These are phyloP conservation scores for Leptoteleia sp. DNA, from an alignment of 1,140 invertebrate genomes.

Conservation along the genomic window DNA sequence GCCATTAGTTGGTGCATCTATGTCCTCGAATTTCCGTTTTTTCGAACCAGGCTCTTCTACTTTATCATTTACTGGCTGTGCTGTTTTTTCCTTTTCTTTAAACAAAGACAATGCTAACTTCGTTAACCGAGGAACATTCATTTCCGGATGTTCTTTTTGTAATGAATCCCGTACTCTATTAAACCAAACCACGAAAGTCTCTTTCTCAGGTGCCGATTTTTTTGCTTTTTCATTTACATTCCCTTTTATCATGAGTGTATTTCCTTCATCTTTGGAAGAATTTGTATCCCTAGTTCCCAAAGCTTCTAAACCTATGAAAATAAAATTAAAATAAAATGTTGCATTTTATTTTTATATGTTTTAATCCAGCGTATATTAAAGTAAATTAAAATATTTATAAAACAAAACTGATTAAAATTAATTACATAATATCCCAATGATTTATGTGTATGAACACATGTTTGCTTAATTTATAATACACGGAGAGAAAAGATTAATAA, in stretches of 20 bases:
- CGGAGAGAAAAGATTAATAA: too few species aligned
- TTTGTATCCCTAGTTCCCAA: slow-evolving; percentile 67
- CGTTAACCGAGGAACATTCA: slow-evolving; percentile 81
- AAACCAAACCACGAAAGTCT: slow-evolving; percentile 83
- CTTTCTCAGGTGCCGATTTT: slow-evolving; percentile 57
- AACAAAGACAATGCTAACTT: slow-evolving; percentile 82
- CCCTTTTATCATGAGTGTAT: neutral
- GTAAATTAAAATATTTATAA: too few species aligned
- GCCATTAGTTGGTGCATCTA: slow-evolving; percentile 1
- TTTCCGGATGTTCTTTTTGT: slow-evolving; percentile 82
- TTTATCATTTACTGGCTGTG: neutral
- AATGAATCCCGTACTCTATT: slow-evolving; percentile 81
- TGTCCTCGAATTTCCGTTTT: slow-evolving; percentile 70
- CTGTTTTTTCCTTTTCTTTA: slow-evolving; percentile 71
- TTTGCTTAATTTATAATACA: too few species aligned
- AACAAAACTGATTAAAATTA: neutral
- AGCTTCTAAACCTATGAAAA: slow-evolving; percentile 68
- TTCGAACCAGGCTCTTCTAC: slow-evolving; percentile 58
- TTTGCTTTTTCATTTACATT: slow-evolving; percentile 3
- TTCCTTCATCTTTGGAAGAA: slow-evolving; percentile 35
- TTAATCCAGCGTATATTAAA: neutral
- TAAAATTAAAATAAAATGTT: too few species aligned
- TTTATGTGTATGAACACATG: too few species aligned
- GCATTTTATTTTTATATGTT: neutral
- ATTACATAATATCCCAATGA: too few species aligned